Evolutionary conservation across 1,140 invertebrate genomes (phyloP).

Genomic region (Danaus melanippus): DNA sequence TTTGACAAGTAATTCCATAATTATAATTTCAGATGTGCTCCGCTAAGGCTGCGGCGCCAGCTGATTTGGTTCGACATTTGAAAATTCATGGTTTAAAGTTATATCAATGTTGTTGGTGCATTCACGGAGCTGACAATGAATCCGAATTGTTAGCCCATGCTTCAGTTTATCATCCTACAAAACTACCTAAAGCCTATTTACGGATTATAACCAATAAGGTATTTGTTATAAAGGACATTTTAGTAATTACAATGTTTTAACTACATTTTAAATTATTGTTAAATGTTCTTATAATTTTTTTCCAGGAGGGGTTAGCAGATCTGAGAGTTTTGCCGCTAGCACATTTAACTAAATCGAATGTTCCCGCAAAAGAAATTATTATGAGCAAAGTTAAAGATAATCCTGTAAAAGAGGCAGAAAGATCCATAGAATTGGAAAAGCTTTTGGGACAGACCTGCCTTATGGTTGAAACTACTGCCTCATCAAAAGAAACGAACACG

Average conservation of each 20-base stretch:
- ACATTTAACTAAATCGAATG: slow-evolving; percentile 40
- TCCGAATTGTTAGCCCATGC: slow-evolving; percentile 75
- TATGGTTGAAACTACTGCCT: slow-evolving; percentile 22
- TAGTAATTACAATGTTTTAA: background rate
- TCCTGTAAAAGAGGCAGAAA: slow-evolving; percentile 49
- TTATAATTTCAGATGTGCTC: slow-evolving; percentile 34
- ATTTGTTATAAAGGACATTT: slow-evolving; percentile 1
- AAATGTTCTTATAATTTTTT: slow-evolving; percentile 10
- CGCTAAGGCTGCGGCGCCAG: background rate
- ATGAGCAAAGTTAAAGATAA: slow-evolving; percentile 26
- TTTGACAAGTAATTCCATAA: background rate
- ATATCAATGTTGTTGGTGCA: slow-evolving; percentile 63
- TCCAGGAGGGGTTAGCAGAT: slow-evolving; percentile 42
- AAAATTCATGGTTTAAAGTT: slow-evolving; percentile 44
- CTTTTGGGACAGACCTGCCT: slow-evolving; percentile 39
- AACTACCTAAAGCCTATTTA: slow-evolving; percentile 62
- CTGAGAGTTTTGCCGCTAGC: slow-evolving; percentile 47
- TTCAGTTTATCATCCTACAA: slow-evolving; percentile 72
- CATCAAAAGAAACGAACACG: slow-evolving; percentile 2
- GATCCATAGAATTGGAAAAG: slow-evolving; percentile 53
- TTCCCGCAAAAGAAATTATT: slow-evolving; percentile 26
- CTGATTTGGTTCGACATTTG: slow-evolving; percentile 40
- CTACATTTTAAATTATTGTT: background rate
- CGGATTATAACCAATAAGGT: slow-evolving; percentile 53
- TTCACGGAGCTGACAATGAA: slow-evolving; percentile 52